Evolutionary conservation across 2,888 invertebrate genomes (phyloP).

Genomic region (Pilophorus perplexus): DNA sequence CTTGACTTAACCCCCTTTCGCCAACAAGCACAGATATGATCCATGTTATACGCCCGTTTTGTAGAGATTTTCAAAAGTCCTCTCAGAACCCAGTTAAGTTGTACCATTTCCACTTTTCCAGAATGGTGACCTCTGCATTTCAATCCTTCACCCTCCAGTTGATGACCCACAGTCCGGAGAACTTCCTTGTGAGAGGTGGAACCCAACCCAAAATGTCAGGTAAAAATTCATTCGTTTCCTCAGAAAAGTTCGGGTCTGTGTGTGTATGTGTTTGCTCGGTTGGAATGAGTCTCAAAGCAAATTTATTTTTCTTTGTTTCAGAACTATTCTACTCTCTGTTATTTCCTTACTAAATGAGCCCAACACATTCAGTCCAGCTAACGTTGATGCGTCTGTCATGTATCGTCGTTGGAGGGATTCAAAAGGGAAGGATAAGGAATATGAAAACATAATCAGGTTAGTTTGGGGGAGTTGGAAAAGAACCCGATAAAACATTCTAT

Average conservation of each 20-base stretch:
- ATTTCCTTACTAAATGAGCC: slow-evolving; percentile 99
- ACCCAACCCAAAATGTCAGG: slow-evolving; percentile 98
- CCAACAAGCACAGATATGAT: too few relatives aligned
- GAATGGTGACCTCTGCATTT: slow-evolving; percentile 99
- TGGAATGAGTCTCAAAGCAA: too few relatives aligned
- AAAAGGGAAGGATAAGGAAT: slow-evolving; percentile 96
- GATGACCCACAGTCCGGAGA: slow-evolving; percentile 99
- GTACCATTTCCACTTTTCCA: slow-evolving; percentile 59
- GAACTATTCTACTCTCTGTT: slow-evolving; percentile 95
- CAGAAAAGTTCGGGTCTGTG: too few relatives aligned
- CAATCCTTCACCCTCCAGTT: slow-evolving; percentile 97
- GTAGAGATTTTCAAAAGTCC: too few relatives aligned
- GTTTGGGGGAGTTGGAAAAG: too few relatives aligned
- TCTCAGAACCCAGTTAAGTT: too few relatives aligned
- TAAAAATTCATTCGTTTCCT: too few relatives aligned
- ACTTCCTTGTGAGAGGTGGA: slow-evolving; percentile 98
- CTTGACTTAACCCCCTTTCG: too few relatives aligned
- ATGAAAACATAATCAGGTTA: slow-evolving; percentile 96
- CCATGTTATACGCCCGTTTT: too few relatives aligned
- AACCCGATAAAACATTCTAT: too few relatives aligned
- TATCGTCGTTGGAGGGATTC: slow-evolving; percentile 98
- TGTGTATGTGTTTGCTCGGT: too few relatives aligned
- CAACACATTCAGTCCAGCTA: slow-evolving; percentile 98
- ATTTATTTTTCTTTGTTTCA: too few relatives aligned
- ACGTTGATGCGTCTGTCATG: slow-evolving; percentile 99